Evolutionary conservation across 2,888 invertebrate genomes (phyloP), one percentile per base, ranked within the genome.

Genomic region (Erebia ligea): DNA sequence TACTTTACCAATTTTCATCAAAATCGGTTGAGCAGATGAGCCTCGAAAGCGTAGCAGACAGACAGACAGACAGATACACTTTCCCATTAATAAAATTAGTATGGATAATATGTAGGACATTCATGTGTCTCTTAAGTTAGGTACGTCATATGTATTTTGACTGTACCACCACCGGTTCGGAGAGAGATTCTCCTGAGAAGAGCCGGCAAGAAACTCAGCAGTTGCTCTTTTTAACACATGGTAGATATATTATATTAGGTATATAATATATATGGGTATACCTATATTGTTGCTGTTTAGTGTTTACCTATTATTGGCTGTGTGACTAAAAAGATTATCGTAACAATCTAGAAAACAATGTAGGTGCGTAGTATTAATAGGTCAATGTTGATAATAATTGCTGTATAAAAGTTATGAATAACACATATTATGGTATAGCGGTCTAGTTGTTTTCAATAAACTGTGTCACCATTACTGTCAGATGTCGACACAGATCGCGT

Each of bases 331-430:
- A 62, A 1, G 21, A 21, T 48, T 62, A 62, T 48, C 62, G 54
- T 54, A 2, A 52, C 54, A 65, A 17, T 54, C 54, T 42, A 21
- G 56, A 13, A 65, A 42, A 42, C 13, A 42, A 34, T 5, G 11
- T 75, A 71, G 68, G 58, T 25, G 54, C 62, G 65, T 13, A 72
- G 69, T 56, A 21, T 9, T 25, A 21, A 15, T 76, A 72, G 78
- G 79, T 77, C 77, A 77, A 78, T 79, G 77, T 76, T 77, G 75
- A 76, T 71, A 75, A 72, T 73, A 67, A 67, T 70, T 69, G 66
- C 67, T 65, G 62, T 58, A 63, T 70, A 58, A 67, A 70, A 76
- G 76, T 75, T 73, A 75, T 76, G 73, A 73, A 70, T 74, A 65
- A 65, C 65, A 56, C 65, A 65, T 54, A 54, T 21, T 45, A 21